A percentile compares a stretch with the other conserved stretches of the same genome.
phyloP scores from a whole-genome alignment of 2,797 vertebrate genomes.

The Pachyuromys duprasi region DNA sequence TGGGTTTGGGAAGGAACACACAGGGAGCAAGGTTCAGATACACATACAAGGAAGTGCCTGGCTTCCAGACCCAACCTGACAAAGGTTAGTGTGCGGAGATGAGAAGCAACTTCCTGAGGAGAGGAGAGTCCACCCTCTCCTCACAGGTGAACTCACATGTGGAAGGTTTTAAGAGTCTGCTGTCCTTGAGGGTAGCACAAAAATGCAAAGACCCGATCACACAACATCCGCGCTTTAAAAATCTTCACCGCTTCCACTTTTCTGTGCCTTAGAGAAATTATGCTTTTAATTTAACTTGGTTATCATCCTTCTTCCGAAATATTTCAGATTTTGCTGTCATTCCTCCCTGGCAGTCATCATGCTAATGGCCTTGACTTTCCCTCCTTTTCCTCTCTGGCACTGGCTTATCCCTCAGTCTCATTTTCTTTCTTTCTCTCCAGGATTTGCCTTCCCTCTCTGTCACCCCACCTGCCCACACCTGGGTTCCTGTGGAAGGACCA shows the following conservation, averaged over 20 bases:
- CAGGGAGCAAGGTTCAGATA: neutral
- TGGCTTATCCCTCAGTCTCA: no score
- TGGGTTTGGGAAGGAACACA: neutral
- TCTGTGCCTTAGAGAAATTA: neutral
- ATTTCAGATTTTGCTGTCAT: neutral
- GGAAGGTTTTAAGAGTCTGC: neutral
- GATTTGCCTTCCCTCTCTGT: neutral
- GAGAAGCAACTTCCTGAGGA: neutral
- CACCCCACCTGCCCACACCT: neutral
- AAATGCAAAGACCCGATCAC: neutral
- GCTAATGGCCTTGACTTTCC: neutral
- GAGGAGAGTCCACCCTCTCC: neutral
- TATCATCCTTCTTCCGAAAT: conserved; percentile 23
- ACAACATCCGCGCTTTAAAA: neutral
- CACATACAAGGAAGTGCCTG: neutral
- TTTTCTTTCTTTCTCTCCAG: neutral
- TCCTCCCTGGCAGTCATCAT: neutral
- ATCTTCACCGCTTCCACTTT: neutral
- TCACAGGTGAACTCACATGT: neutral
- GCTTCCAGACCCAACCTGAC: neutral
- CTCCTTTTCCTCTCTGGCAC: neutral
- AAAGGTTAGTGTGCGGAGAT: neutral
- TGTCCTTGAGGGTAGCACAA: neutral
- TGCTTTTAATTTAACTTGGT: conserved; percentile 11
- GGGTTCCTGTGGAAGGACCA: conserved; percentile 24